Evolutionary conservation across 1,140 invertebrate species (phyloP), one percentile per base, ranked within the genome.

Genomic region (Sycophila sp.): DNA sequence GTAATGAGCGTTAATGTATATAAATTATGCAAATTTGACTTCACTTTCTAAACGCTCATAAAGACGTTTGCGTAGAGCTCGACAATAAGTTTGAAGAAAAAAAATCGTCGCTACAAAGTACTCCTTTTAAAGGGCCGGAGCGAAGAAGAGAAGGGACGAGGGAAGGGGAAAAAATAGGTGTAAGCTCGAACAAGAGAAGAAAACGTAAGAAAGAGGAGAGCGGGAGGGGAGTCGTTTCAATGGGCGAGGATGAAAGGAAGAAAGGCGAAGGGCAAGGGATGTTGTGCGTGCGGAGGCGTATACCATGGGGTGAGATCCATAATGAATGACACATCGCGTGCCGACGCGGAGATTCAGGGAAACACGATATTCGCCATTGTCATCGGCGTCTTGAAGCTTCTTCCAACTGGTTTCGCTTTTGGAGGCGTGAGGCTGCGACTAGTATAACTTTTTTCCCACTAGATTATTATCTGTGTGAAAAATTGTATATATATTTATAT

Each of bases 251-350:
- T 17, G 45, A 30, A 8, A 53, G n/a, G n/a, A n/a, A n/a, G n/a
- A n/a, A n/a, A n/a, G n/a, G n/a, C n/a, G 19, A 47, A 47, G n/a
- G 17, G n/a, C n/a, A n/a, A n/a, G n/a, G n/a, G n/a, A n/a, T n/a
- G n/a, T 47, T 17, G n/a, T 17, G 45, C 45, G 45, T 47, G 45
- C n/a, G 49, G 26, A 28, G 49, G 49, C 49, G 49, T 53, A 2
- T 1, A 1, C 2, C 22, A 13, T n/a, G 24, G 8, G 24, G 22
- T 53, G 49, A 53, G 49, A 13, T 53, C 49, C 55, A 58, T 36
- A 58, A 58, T 58, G 55, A 58, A 58, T 36, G 55, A 58, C 34
- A 19, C 30, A 34, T 34, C 55, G 55, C 55, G 34, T 58, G 55
- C 55, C n/a, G 49, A 8, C 19, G 28, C 13, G 34, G 8, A 38